A percentile compares a stretch with the other conserved stretches of the same genome.
Conservation (phyloP, 35 echinoderm and acorn worm genomes). For the Heliocidaris tuberculata region DNA sequence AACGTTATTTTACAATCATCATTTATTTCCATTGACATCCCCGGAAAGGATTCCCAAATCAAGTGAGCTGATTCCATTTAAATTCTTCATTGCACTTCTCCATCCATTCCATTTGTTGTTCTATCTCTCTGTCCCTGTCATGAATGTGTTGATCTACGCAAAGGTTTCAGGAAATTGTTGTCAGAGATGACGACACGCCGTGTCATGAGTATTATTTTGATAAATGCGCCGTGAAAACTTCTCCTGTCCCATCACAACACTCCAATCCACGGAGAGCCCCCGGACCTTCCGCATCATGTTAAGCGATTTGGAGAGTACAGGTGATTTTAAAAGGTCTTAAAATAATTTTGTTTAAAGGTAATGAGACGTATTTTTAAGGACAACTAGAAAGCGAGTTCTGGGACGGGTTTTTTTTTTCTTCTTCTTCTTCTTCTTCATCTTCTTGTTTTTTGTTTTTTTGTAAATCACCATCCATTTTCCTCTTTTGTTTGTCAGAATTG, state of each 20-base stretch:
- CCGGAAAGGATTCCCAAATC: too few species aligned
- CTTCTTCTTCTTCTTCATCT: too few species aligned
- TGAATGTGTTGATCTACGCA: not conserved
- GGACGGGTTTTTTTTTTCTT: too few species aligned
- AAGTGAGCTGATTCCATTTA: not conserved
- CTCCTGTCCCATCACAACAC: not conserved
- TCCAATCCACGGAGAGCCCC: not conserved
- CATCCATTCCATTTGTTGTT: not conserved
- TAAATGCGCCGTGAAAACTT: not conserved
- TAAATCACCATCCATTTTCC: too few species aligned
- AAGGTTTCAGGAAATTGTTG: not conserved
- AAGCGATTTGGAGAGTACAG: not conserved
- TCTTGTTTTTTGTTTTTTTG: too few species aligned
- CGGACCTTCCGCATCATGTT: not conserved
- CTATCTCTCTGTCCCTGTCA: not conserved
- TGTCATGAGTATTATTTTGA: not conserved
- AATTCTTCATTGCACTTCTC: not conserved
- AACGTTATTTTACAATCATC: too few species aligned
- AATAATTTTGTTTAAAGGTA: too few species aligned
- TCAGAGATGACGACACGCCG: not conserved
- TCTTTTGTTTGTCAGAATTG: too few species aligned
- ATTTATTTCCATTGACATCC: too few species aligned
- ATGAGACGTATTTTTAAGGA: not conserved
- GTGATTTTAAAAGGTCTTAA: too few species aligned
- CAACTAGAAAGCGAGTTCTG: too few species aligned